phyloP scores from a whole-genome alignment of 2,888 invertebrate genomes.

The Chloromyia formosa region DNA sequence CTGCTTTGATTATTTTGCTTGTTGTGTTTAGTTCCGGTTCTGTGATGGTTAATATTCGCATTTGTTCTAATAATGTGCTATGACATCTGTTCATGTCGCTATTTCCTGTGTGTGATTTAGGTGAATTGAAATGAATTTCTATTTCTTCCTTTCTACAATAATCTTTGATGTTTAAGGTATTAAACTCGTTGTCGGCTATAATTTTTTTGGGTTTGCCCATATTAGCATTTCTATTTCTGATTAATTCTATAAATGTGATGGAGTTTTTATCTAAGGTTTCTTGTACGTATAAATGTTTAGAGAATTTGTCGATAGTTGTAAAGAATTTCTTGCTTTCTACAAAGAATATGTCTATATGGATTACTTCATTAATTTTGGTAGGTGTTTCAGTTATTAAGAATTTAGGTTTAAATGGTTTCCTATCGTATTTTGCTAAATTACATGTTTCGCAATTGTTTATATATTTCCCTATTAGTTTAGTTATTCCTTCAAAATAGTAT shows the following conservation, averaged over 20 bases:
- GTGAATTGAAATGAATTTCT: no score
- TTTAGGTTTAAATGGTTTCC: constrained; percentile 7
- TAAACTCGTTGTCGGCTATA: constrained; percentile 16
- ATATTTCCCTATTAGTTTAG: constrained; percentile 2
- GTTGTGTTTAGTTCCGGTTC: constrained; percentile 7
- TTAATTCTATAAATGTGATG: not conserved
- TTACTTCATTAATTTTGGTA: not conserved
- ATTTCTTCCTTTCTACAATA: no score
- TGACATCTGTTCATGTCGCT: no score
- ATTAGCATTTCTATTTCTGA: not conserved
- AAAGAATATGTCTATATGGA: constrained; percentile 2
- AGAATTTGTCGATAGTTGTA: constrained; percentile 14
- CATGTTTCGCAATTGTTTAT: constrained; percentile 25
- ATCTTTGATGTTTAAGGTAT: not conserved
- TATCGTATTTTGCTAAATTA: constrained; percentile 7
- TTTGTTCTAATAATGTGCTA: no score
- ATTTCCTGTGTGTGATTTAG: no score
- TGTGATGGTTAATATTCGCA: not conserved
- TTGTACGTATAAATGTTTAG: constrained; percentile 3
- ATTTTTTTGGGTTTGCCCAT: constrained; percentile 7
- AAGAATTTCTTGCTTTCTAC: not conserved
- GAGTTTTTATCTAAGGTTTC: constrained; percentile 4
- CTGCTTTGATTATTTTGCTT: not conserved
- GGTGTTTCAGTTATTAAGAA: constrained; percentile 10
- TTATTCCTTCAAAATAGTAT: constrained; percentile 7